Evolutionary conservation across 2,888 invertebrate species (phyloP).

Genomic region (Chrysolina haemoptera): DNA sequence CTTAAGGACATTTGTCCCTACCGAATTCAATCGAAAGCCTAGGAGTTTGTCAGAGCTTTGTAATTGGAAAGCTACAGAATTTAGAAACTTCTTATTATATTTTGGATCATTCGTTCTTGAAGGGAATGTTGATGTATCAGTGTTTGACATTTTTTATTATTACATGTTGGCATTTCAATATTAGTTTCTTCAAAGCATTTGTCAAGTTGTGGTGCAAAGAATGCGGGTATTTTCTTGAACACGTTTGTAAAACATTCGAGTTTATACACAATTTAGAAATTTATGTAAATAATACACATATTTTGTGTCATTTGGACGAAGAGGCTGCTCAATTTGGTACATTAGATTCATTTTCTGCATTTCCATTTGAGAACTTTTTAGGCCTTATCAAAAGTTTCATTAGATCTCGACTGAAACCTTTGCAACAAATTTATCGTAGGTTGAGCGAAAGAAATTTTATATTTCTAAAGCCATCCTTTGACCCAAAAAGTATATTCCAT

Average conservation of each 20-base stretch:
- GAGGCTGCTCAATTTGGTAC: slow-evolving; percentile 37
- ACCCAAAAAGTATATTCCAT: too few species aligned
- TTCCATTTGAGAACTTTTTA: too few species aligned
- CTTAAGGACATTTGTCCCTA: slow-evolving; percentile 34
- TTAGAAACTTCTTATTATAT: slow-evolving; percentile 40
- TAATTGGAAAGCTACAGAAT: slow-evolving; percentile 39
- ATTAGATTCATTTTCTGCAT: too few species aligned
- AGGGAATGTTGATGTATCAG: slow-evolving; percentile 27
- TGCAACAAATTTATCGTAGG: too few species aligned
- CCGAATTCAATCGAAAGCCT: slow-evolving; percentile 41
- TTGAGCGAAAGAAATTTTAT: too few species aligned
- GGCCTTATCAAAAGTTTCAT: too few species aligned
- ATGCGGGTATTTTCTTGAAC: slow-evolving; percentile 26
- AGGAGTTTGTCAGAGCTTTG: slow-evolving; percentile 36
- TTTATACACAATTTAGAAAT: slow-evolving; percentile 34
- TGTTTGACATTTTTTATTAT: too few species aligned
- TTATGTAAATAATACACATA: slow-evolving; percentile 39
- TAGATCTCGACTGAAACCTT: too few species aligned
- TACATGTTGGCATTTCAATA: slow-evolving; percentile 24
- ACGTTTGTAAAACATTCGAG: slow-evolving; percentile 34
- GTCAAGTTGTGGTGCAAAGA: slow-evolving; percentile 12
- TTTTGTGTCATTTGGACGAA: slow-evolving; percentile 36
- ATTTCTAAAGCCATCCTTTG: too few species aligned
- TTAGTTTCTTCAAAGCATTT: slow-evolving; percentile 23
- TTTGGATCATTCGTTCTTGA: slow-evolving; percentile 31